phyloP scores from a whole-genome alignment of 2,113 vertebrate genomes.

The Crotalus helleri region DNA sequence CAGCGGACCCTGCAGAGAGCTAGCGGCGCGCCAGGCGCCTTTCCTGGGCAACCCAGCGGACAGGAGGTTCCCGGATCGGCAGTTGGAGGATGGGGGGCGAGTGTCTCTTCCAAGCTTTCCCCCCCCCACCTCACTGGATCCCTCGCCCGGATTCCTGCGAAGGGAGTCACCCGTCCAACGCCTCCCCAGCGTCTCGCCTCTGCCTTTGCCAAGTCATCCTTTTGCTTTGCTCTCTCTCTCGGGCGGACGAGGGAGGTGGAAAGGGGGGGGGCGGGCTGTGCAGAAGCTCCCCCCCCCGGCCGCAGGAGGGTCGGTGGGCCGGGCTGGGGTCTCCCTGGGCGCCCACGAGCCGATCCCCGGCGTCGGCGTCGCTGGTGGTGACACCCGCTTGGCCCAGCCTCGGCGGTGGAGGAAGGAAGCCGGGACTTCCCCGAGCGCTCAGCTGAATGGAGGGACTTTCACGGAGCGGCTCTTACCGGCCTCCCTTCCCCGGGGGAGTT shows the following conservation, averaged over 20 bases:
- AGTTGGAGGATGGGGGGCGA: neutral
- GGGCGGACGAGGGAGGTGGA: no score
- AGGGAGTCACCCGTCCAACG: neutral
- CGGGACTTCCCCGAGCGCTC: conserved; percentile 13
- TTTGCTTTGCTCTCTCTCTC: neutral
- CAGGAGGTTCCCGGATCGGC: neutral
- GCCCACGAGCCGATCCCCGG: neutral
- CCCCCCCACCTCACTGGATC: neutral
- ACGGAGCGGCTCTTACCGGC: conserved; percentile 4
- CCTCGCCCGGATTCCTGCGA: neutral
- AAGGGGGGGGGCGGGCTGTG: neutral
- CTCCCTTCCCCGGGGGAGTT: conserved; percentile 12
- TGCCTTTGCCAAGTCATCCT: neutral
- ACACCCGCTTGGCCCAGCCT: neutral
- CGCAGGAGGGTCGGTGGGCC: neutral
- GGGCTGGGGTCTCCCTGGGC: neutral
- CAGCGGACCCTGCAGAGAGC: neutral
- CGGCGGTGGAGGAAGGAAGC: neutral
- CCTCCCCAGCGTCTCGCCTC: neutral
- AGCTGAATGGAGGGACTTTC: conserved; percentile 26
- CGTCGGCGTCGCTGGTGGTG: neutral
- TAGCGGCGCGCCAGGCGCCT: neutral
- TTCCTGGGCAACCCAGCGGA: neutral
- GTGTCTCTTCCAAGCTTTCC: neutral
- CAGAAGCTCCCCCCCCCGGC: no score